A percentile compares a stretch with the other conserved stretches of the same genome.
These are phyloP conservation scores for Tragopan temminckii DNA, from an alignment of 2,797 vertebrate genomes.

Conservation along the genomic window DNA sequence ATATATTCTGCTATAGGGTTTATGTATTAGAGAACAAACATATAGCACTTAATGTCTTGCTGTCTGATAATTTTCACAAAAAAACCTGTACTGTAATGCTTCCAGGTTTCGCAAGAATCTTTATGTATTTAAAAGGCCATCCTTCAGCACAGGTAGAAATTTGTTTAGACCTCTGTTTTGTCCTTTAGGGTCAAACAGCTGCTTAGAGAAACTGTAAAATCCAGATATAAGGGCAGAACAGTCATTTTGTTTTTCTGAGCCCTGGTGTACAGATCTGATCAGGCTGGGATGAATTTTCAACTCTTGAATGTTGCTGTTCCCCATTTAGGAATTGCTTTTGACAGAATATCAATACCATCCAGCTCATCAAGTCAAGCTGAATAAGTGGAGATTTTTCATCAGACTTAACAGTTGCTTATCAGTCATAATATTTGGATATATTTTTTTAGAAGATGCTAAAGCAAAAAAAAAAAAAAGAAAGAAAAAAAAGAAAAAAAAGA, in stretches of 20 bases:
- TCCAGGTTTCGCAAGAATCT: background rate
- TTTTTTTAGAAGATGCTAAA: background rate
- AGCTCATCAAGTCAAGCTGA: background rate
- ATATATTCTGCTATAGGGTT: background rate
- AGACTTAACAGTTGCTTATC: background rate
- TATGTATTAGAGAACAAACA: background rate
- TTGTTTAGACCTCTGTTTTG: background rate
- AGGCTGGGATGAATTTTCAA: background rate
- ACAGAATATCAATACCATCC: background rate
- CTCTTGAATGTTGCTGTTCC: background rate
- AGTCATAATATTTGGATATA: background rate
- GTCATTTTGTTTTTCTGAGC: background rate
- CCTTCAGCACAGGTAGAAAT: rapidly evolving
- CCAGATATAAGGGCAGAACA: background rate
- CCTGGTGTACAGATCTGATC: background rate
- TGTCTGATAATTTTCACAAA: background rate
- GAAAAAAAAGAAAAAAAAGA: no score
- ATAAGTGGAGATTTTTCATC: background rate
- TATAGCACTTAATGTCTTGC: background rate
- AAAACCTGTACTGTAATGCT: background rate
- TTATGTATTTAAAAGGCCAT: background rate
- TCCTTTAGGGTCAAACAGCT: background rate
- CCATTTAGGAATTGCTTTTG: background rate
- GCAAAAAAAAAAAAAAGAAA: background rate
- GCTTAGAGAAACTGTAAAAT: background rate